phyloP scores from a whole-genome alignment of 2,797 vertebrate species.

The Synanceia verrucosa region DNA sequence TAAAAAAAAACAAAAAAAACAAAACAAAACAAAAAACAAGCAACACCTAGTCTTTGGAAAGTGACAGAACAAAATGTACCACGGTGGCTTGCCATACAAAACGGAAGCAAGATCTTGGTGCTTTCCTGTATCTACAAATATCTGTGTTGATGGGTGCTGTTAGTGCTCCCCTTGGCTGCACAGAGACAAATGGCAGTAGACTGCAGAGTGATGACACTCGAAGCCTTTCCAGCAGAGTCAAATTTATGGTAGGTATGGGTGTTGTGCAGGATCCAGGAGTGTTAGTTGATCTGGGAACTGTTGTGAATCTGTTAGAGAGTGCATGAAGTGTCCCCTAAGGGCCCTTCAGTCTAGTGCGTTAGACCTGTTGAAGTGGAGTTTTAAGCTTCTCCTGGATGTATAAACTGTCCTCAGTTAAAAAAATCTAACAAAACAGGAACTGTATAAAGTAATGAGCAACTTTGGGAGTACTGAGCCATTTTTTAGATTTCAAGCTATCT shows the following conservation, averaged over 20 bases:
- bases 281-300: constrained; percentile 66
- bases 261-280: constrained; percentile 62
- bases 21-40: too few species aligned
- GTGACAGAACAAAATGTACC: background rate
- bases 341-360: constrained; percentile 45
- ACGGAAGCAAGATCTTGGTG: background rate
- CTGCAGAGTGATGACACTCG: constrained; percentile 69
- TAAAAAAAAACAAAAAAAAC: too few species aligned
- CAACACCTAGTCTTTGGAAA: background rate
- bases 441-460: background rate
- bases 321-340: constrained; percentile 70
- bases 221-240: constrained; percentile 68
- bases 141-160: constrained; percentile 55
- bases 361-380: constrained; percentile 38
- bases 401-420: too few species aligned
- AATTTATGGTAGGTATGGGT: constrained; percentile 71
- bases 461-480: constrained; percentile 8
- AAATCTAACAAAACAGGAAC: background rate
- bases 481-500: background rate
- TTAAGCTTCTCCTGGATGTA: constrained; percentile 41
- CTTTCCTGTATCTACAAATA: constrained; percentile 22
- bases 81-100: background rate
- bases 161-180: constrained; percentile 37
- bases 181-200: constrained; percentile 54
- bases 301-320: constrained; percentile 61